Evolutionary conservation across 2,113 vertebrate species (phyloP), one percentile per base, ranked within the genome.

Genomic region (Centropristis striata): DNA sequence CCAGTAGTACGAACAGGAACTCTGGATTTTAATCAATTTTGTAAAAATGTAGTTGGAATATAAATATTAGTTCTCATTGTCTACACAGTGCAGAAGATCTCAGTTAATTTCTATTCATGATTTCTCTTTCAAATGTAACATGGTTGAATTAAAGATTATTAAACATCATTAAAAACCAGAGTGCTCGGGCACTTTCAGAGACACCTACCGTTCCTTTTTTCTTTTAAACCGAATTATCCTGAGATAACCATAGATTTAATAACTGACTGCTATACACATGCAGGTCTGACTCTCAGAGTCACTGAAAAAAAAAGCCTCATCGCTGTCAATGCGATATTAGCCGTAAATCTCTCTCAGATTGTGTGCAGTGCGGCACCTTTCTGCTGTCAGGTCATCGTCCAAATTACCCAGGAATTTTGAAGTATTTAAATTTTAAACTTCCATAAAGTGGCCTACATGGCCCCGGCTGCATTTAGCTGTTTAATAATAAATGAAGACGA

Each of bases 381-480:
- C 39, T 55, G 65, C 78, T 85, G 88, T 91, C 87, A 87, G 83
- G 81, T 88, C 93, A 90, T 63, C 58, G 71, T 89, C 79, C 84
- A 89, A 92, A 94, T 92, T 88, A 90, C 74, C 85, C 67, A 84
- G 85, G 86, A 89, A 88, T 93, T 93, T 91, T 87, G 71, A 88
- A 91, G 90, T 94, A 85, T 93, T 94, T 93, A 94, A 92, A 94
- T 86, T 93, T 94, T 94, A 88, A 95, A 94, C 88, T 88, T 86
- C 86, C 76, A 91, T 94, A 94, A 94, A 94, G 89, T 93, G 87
- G 87, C 89, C 88, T 69, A 93, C 93, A 95, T 90, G 89, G 90
- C 92, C 87, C 77, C 10, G 3, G 83, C 87, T 85, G 88, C 87
- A 73, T 89, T 81, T 69, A 71, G 57, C 72, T 61, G 67, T 94